A percentile compares a stretch with the other conserved stretches of the same genome.
Evolutionary conservation across 1,140 invertebrate genomes (phyloP).

Genomic region (Protaetia brevitarsis): DNA sequence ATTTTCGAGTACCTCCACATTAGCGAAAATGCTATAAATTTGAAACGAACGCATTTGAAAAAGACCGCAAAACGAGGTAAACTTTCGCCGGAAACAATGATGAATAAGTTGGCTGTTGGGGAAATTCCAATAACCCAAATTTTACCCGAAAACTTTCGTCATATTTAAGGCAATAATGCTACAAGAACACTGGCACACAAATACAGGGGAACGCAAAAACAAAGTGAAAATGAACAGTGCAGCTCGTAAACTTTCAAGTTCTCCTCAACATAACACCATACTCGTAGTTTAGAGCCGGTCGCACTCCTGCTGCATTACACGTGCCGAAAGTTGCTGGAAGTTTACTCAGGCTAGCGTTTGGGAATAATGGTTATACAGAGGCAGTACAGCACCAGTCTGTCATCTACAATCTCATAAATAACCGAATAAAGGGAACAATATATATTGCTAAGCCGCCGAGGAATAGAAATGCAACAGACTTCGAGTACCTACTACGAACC

Average conservation of each 20-base stretch:
- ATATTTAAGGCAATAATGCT: slow-evolving; percentile 15
- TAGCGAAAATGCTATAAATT: background rate
- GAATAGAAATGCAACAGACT: slow-evolving; percentile 16
- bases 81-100: background rate
- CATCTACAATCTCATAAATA: slow-evolving; percentile 30
- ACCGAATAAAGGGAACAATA: slow-evolving; percentile 25
- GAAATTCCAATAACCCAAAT: slow-evolving; percentile 16
- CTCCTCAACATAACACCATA: background rate
- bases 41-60: background rate
- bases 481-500: background rate
- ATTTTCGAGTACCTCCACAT: slow-evolving; percentile 12
- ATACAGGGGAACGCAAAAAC: background rate
- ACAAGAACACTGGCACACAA: background rate
- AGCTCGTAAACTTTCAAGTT: slow-evolving; percentile 7
- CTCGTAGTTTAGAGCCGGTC: background rate
- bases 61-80: background rate
- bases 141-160: slow-evolving; percentile 2
- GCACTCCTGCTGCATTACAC: slow-evolving; percentile 22
- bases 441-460: background rate
- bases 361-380: slow-evolving; percentile 25
- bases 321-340: slow-evolving; percentile 29
- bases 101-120: slow-evolving; percentile 2
- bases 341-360: slow-evolving; percentile 28
- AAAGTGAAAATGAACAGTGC: slow-evolving; percentile 5
- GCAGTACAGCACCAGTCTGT: slow-evolving; percentile 22